Evolutionary conservation across 2,888 invertebrate genomes (phyloP).

Genomic region (Helicoverpa assulta): DNA sequence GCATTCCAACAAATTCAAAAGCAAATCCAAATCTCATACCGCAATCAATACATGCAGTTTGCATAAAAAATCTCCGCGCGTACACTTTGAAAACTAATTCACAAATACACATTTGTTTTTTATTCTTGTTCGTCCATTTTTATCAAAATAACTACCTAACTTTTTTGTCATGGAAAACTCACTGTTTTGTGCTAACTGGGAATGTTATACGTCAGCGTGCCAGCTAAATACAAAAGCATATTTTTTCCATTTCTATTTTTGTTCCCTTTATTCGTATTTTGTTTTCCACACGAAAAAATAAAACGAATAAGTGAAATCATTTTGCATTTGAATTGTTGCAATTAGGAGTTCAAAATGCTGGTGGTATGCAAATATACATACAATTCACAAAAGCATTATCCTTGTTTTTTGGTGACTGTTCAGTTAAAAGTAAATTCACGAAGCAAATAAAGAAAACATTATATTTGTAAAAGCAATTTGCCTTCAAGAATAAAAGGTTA

Average conservation of each 20-base stretch:
- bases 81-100: constrained; percentile 12
- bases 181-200: constrained; percentile 25
- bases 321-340: constrained; percentile 32
- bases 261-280: constrained; percentile 7
- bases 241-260: neutral
- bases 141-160: constrained; percentile 42
- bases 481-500: neutral
- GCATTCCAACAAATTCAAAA: neutral
- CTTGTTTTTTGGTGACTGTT: neutral
- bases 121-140: constrained; percentile 19
- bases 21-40: constrained; percentile 6
- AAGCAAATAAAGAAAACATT: no score
- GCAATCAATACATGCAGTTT: constrained; percentile 35
- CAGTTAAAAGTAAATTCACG: no score
- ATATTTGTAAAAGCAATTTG: neutral
- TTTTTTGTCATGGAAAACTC: constrained; percentile 29
- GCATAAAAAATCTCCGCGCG: constrained; percentile 8
- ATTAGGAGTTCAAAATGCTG: constrained; percentile 8
- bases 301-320: neutral
- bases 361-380: neutral
- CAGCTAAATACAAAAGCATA: constrained; percentile 27
- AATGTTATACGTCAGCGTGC: constrained; percentile 17
- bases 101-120: constrained; percentile 29
- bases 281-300: constrained; percentile 21
- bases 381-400: constrained; percentile 1